phyloP scores from a whole-genome alignment of 2,113 vertebrate genomes.

The Danio rerio region DNA sequence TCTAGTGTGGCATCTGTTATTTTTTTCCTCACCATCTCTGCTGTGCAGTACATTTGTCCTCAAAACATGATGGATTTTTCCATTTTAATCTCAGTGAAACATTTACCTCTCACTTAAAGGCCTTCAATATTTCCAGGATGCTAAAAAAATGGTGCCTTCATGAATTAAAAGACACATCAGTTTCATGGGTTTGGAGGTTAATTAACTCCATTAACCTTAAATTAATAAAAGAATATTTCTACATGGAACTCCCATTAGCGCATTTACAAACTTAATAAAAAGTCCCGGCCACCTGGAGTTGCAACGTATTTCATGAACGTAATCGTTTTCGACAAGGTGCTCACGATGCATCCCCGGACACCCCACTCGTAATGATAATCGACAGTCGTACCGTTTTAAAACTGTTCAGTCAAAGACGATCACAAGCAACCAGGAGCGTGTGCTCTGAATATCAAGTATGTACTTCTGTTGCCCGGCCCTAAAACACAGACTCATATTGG shows the following conservation, averaged over 20 bases:
- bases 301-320: conserved; percentile 7
- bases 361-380: conserved; percentile 13
- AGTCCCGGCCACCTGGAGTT: conserved; percentile 2
- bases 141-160: conserved; percentile 34
- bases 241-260: neutral
- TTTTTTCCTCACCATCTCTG: conserved; percentile 14
- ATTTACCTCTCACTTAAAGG: neutral
- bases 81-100: neutral
- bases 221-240: conserved; percentile 32
- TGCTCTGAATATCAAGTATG: conserved; percentile 3
- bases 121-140: conserved; percentile 16
- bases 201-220: conserved; percentile 50
- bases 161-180: conserved; percentile 33
- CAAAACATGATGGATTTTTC: neutral
- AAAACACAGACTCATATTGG: neutral
- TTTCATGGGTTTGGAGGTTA: conserved; percentile 23
- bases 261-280: conserved; percentile 32
- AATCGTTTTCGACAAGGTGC: conserved; percentile 25
- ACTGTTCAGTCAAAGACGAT: conserved; percentile 9
- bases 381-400: neutral
- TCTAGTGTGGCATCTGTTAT: conserved; percentile 14
- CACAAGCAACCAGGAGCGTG: conserved; percentile 37
- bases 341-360: neutral
- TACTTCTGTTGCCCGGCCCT: neutral
- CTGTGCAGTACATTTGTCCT: conserved; percentile 27